Base-by-base conservation (phyloP, 1,140 invertebrate species). In the Drosophila fuyamai region DNA sequence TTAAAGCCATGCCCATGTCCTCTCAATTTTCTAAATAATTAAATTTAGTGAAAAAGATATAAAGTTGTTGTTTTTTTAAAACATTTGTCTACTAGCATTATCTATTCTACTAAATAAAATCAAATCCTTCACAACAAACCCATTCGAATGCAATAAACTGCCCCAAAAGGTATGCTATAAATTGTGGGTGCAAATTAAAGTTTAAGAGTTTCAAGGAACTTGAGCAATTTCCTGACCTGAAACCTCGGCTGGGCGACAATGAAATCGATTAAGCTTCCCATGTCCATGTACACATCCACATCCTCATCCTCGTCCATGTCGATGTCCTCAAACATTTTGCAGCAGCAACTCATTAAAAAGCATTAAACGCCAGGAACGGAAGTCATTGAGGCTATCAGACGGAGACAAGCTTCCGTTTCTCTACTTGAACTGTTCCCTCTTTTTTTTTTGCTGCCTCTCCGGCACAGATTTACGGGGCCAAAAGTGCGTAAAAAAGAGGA, bases 331-430 rank as follows among this genome's bases (percentile, higher is more conserved):
- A 47, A 54, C 47, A 53, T 66, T 56, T 56, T 47, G 47, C 38
- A 70, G 63, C 40, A 59, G 74, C 74, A 85, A 85, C 84, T 88
- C 84, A 88, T 88, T 88, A 88, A 88, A 88, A 89, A 88, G 84
- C 84, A 89, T 88, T 88, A 88, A 88, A 84, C 77, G 80, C 62
- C 84, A 89, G 68, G 47, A 84, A 82, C 83, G 84, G 84, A 88
- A 88, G 85, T 84, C 84, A 74, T 88, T 89, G 84, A 65, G 81
- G 63, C 80, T 89, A 89, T 89, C 84, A 78, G 84, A 65, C 61
- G 68, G 59, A 70, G 76, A 88, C 83, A 89, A 65, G 80, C 81
- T 89, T 88, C 84, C 84, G 73, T 58, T 80, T 78, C 78, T 79
- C 82, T 72, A 41, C 68, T 72, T 72, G 68, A 76, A 58, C 73